Base-by-base conservation (phyloP, 2,113 vertebrate species). In the Naja naja region DNA sequence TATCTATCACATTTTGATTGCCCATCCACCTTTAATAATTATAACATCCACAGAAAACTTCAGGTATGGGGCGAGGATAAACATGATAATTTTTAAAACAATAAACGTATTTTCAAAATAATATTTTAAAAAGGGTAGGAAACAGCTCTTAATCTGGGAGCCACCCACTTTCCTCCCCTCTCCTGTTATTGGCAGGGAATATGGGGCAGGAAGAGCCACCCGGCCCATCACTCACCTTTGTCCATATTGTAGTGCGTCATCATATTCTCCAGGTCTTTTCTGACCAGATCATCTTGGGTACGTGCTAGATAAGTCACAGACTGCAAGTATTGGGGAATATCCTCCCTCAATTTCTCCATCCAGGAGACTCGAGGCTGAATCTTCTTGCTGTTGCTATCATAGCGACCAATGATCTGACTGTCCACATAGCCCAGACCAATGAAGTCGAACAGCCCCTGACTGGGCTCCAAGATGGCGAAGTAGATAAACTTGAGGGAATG, bases 201-300 rank as follows among this genome's bases (percentile, higher is more conserved):
- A 30, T 64, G 25, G n/a, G 64, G 64, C 27, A 5, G 23, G 27
- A 20, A 7, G 16, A 47, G 0, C 49, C 85, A 34, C 56, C 53
- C 1, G 12, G 54, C 18, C 25, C n/a, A 5, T 34, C 87, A 39
- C 18, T 23, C 87, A 88, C 87, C 52, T 22, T 34, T 1, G 1
- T 2, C 86, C 74, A 58, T 4, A 14, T 87, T 91, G 90, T 45
- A 45, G 14, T 1, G 0, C 16, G 0, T 4, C 81, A 5, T 45
- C 12, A 0, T 1, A 10, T 1, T 1, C 11, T 30, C 34, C 74
- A 91, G 22, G 34, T 1, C 0, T 0, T 0, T 0, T 27, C 22
- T 45, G 22, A 45, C 45, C 1, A 0, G 0, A 10, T 22, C 3
- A 22, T 86, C 8, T 8, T 1, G 0, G 14, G 0, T 0, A 27